A percentile compares a stretch with the other conserved stretches of the same genome.
Conservation (phyloP, 2,888 invertebrate species). For the Opisthograptis luteolata region DNA sequence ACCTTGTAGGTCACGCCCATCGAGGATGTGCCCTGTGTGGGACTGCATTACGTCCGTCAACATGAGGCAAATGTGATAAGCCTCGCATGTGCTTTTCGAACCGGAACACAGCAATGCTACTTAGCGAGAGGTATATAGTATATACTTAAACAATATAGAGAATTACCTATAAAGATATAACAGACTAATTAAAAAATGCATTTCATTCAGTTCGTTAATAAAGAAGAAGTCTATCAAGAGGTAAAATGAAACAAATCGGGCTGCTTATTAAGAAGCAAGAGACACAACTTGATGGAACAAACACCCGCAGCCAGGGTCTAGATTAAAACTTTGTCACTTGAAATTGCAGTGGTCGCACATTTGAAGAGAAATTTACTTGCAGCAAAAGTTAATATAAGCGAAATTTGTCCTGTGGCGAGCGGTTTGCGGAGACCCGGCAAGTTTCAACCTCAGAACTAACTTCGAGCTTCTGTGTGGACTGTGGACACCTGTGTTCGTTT, state of each 20-base stretch:
- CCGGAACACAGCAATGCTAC: no score
- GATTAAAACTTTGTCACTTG: conserved; percentile 80
- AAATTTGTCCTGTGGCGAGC: conserved; percentile 75
- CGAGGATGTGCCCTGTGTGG: no score
- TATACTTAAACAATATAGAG: no score
- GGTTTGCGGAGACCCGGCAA: conserved; percentile 62
- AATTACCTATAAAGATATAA: no score
- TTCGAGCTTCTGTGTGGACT: conserved; percentile 48
- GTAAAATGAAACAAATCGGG: conserved; percentile 6
- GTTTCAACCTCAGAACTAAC: conserved; percentile 61
- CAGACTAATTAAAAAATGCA: no score
- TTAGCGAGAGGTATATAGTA: no score
- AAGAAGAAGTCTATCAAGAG: not conserved
- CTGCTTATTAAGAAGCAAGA: conserved; percentile 15
- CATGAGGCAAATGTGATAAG: no score
- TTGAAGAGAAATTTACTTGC: conserved; percentile 75
- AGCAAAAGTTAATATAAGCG: conserved; percentile 82
- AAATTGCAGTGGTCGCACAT: conserved; percentile 74
- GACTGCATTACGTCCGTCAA: no score
- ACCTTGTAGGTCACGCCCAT: no score
- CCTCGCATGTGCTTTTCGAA: no score
- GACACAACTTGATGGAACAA: conserved; percentile 37
- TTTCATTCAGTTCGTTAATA: not conserved
- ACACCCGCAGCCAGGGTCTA: conserved; percentile 55
- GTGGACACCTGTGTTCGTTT: conserved; percentile 57